phyloP scores from a whole-genome alignment of 2,113 vertebrate species.

The Struthio camelus region DNA sequence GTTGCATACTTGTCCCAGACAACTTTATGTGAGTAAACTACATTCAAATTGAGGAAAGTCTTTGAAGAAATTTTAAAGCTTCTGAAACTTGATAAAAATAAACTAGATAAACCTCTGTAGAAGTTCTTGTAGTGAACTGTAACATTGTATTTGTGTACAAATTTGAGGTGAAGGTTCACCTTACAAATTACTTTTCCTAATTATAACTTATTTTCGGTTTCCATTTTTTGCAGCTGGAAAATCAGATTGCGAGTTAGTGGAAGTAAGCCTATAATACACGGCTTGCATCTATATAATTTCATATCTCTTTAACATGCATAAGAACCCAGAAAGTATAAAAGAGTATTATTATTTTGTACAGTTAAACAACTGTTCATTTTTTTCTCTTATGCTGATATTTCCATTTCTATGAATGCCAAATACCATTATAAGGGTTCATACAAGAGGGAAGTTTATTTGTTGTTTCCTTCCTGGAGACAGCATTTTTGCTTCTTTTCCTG shows the following conservation, averaged over 20 bases:
- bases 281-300: conserved; percentile 17
- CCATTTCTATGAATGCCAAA: conserved; percentile 33
- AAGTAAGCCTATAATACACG: neutral
- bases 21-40: neutral
- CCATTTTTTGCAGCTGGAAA: neutral
- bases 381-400: conserved; percentile 7
- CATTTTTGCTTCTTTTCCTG: neutral
- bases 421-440: neutral
- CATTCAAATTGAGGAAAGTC: neutral
- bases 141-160: neutral
- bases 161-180: neutral
- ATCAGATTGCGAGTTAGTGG: neutral
- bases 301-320: neutral
- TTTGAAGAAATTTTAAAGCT: neutral
- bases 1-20: neutral
- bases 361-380: conserved; percentile 40
- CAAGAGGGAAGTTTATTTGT: neutral
- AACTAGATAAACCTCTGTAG: neutral
- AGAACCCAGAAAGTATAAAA: neutral
- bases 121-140: neutral
- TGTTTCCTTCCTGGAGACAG: neutral
- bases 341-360: conserved; percentile 30
- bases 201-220: neutral
- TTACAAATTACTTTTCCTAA: neutral
- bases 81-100: neutral